These are phyloP conservation scores for Cheumatopsyche charites DNA, from an alignment of 1,140 invertebrate species.

Conservation along the genomic window DNA sequence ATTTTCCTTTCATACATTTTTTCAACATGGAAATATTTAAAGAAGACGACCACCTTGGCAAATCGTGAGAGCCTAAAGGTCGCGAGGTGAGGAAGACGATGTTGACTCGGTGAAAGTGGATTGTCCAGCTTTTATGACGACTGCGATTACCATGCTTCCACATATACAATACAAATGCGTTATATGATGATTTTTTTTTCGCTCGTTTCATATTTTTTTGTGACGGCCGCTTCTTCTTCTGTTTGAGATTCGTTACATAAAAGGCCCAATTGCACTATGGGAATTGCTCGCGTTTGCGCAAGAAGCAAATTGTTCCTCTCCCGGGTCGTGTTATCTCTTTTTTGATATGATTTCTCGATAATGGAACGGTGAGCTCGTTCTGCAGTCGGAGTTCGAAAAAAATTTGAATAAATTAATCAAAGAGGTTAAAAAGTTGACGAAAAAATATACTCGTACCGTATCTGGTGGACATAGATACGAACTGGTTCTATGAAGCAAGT, in stretches of 20 bases:
- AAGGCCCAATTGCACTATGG: neutral
- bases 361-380: too few relatives aligned
- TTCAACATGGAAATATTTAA: neutral
- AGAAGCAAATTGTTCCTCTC: neutral
- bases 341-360: too few relatives aligned
- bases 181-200: neutral
- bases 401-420: too few relatives aligned
- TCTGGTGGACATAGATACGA: too few relatives aligned
- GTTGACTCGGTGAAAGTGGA: slow-evolving; percentile 23
- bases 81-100: slow-evolving; percentile 6
- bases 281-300: neutral
- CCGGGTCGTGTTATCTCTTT: too few relatives aligned
- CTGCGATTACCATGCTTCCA: too few relatives aligned
- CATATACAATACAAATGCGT: too few relatives aligned
- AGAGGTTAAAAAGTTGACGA: too few relatives aligned
- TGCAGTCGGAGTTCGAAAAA: too few relatives aligned
- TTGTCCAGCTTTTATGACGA: slow-evolving; percentile 7
- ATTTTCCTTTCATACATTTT: neutral
- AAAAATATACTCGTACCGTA: too few relatives aligned
- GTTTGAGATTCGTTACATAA: slow-evolving; percentile 2
- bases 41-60: slow-evolving; percentile 2
- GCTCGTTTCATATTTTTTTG: too few relatives aligned
- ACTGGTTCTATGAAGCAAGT: too few relatives aligned
- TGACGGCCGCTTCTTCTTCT: neutral
- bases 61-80: slow-evolving; percentile 23